phyloP scores from a whole-genome alignment of 2,888 invertebrate species.

The Tiliacea aurago region DNA sequence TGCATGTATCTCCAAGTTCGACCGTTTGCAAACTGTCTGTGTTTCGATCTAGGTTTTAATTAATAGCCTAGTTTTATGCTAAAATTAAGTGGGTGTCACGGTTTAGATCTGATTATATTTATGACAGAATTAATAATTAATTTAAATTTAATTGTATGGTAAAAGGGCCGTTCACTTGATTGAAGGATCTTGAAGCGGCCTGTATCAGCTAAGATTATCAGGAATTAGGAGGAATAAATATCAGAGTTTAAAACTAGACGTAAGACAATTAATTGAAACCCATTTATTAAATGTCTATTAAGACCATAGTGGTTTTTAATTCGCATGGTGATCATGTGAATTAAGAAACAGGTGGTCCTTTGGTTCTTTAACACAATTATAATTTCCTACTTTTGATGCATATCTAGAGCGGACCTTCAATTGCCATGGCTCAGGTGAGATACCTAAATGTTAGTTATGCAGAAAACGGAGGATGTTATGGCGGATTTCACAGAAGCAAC shows the following conservation, averaged over 20 bases:
- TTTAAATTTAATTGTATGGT: conserved; percentile 53
- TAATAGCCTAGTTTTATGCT: conserved; percentile 61
- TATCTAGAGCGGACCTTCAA: neutral
- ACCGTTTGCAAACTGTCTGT: conserved; percentile 18
- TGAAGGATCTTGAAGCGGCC: neutral
- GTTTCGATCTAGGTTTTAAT: conserved; percentile 51
- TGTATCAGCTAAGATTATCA: neutral
- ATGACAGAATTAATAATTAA: conserved; percentile 58
- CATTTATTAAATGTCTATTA: neutral
- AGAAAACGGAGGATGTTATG: too few relatives aligned
- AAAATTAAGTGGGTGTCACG: conserved; percentile 59
- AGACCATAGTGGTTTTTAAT: too few relatives aligned
- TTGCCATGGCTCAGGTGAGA: neutral
- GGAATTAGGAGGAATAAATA: neutral
- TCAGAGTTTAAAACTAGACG: neutral
- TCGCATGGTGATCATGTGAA: too few relatives aligned
- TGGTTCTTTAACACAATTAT: too few relatives aligned
- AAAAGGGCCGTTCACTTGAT: conserved; percentile 34
- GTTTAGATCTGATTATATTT: conserved; percentile 60
- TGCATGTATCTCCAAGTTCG: conserved; percentile 38
- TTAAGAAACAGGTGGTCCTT: too few relatives aligned
- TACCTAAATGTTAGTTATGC: neutral
- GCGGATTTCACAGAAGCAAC: too few relatives aligned
- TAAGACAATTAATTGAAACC: neutral
- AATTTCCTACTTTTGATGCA: neutral